These are phyloP conservation scores for Dendrocopos noguchii DNA, from an alignment of 2,113 vertebrate genomes.

Conservation along the genomic window DNA sequence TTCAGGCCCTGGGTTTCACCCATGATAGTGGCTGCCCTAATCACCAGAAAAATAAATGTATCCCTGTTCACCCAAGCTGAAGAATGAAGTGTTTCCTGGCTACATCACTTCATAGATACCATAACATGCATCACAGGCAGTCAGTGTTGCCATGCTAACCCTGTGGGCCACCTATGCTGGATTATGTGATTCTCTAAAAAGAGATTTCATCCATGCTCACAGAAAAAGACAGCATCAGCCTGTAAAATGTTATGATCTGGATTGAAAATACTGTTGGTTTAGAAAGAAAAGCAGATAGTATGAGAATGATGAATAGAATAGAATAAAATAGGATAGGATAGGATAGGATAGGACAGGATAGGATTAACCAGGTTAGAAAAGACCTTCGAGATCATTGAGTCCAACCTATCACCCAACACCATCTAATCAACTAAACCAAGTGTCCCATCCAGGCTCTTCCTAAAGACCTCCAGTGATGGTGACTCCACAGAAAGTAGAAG, in stretches of 20 bases:
- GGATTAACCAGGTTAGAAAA: too few species aligned
- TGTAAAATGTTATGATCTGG: background rate
- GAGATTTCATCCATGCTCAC: background rate
- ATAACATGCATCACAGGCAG: background rate
- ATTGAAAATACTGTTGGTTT: background rate
- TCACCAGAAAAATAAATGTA: background rate
- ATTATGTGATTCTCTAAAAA: background rate
- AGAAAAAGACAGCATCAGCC: background rate
- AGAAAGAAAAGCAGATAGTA: background rate
- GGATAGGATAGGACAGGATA: too few species aligned
- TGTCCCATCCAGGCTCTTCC: too few species aligned
- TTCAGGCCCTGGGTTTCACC: background rate
- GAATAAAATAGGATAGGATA: too few species aligned
- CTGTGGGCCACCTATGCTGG: background rate
- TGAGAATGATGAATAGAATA: background rate
- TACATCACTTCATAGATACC: background rate
- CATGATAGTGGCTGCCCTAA: background rate
- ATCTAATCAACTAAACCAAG: too few species aligned
- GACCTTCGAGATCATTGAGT: too few species aligned
- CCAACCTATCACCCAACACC: too few species aligned
- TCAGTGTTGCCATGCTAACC: rapidly evolving
- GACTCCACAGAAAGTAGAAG: too few species aligned
- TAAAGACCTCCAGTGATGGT: too few species aligned
- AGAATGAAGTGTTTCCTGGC: background rate
- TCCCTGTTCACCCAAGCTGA: background rate